Percentiles rank a stretch among this genome's conserved stretches.
phyloP scores from a whole-genome alignment of 2,888 invertebrate species.

The Seira sanloemensis region DNA sequence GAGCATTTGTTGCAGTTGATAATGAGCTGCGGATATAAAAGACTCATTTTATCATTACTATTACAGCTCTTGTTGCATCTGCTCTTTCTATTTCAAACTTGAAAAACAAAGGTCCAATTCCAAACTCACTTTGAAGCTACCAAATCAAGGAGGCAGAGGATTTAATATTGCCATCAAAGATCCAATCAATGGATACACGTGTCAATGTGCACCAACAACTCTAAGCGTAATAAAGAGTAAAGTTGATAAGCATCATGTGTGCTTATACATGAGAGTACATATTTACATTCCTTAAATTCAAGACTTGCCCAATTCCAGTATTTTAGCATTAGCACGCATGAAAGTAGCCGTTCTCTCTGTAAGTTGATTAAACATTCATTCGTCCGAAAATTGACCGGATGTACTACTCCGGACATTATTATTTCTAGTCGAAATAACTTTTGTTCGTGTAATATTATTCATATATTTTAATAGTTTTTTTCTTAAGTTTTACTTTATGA shows the following conservation, averaged over 20 bases:
- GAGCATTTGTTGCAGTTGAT: too few relatives aligned
- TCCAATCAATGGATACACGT: constrained; percentile 3
- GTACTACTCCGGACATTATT: background rate
- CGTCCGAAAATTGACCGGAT: background rate
- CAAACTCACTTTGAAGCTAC: too few relatives aligned
- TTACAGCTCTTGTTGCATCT: background rate
- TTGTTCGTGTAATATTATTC: background rate
- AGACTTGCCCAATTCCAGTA: background rate
- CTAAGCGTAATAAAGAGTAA: background rate
- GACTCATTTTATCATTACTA: background rate
- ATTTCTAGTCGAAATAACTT: background rate
- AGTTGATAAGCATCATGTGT: too few relatives aligned
- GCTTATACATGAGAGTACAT: background rate
- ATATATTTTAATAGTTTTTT: constrained; percentile 13
- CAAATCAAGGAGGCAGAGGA: background rate
- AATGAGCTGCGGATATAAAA: background rate
- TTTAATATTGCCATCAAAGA: background rate
- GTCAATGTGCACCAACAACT: background rate
- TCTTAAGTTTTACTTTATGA: background rate
- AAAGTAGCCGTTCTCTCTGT: background rate
- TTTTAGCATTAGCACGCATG: background rate
- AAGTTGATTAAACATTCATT: constrained; percentile 4
- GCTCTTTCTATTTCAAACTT: background rate
- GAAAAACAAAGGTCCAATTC: background rate
- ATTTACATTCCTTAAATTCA: background rate